Conservation (phyloP, 2,113 vertebrate genomes). For the Perccottus glenii region DNA sequence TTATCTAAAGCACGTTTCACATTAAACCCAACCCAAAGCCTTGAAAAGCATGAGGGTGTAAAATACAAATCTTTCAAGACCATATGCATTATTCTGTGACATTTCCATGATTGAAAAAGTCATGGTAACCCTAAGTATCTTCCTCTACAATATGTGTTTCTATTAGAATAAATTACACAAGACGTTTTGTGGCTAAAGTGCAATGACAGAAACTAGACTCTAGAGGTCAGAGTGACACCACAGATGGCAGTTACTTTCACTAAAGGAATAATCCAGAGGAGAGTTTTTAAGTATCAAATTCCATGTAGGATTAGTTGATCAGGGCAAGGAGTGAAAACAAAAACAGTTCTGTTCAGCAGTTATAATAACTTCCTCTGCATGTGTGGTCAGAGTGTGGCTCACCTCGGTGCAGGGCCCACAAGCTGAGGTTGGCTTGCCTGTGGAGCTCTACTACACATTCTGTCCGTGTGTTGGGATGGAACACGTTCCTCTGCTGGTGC, state of each 20-base stretch:
- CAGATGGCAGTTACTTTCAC: not conserved
- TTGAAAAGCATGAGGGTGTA: too few species aligned
- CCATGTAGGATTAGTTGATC: not conserved
- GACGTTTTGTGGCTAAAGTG: not conserved
- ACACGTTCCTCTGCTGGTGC: slow-evolving; percentile 91
- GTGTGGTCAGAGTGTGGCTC: slow-evolving; percentile 24
- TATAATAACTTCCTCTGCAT: not conserved
- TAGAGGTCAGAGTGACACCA: slow-evolving; percentile 53
- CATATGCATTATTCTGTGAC: too few species aligned
- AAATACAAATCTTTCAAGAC: too few species aligned
- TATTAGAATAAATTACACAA: too few species aligned
- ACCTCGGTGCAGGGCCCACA: slow-evolving; percentile 88
- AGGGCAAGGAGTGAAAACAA: not conserved
- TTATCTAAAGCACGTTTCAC: too few species aligned
- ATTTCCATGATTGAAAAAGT: too few species aligned
- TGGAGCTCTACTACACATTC: slow-evolving; percentile 92
- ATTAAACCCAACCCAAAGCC: too few species aligned
- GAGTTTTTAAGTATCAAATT: slow-evolving; percentile 3
- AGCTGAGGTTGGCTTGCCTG: slow-evolving; percentile 85
- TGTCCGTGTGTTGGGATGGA: slow-evolving; percentile 87
- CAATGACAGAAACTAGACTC: slow-evolving; percentile 31
- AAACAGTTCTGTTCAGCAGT: not conserved
- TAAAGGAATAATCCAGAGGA: not conserved
- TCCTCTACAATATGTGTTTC: too few species aligned
- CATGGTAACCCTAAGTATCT: too few species aligned